A percentile compares a stretch with the other conserved stretches of the same genome.
Evolutionary conservation across 2,888 invertebrate species (phyloP).

Genomic region (Noctua fimbriata): DNA sequence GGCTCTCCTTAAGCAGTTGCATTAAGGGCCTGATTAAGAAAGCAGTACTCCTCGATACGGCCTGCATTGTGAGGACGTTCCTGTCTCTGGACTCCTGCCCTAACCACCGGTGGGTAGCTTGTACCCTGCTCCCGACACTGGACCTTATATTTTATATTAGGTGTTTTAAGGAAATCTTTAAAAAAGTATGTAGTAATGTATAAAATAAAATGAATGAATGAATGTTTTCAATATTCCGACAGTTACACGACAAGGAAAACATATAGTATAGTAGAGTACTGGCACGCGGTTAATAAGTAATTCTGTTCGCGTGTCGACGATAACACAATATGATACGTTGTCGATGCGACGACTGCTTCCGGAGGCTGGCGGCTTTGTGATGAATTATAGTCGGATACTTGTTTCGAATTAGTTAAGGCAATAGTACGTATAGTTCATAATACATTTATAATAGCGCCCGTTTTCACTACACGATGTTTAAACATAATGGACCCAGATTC

Average conservation of each 20-base stretch:
- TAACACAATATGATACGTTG: not conserved
- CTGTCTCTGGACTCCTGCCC: too few relatives aligned
- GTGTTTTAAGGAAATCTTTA: too few relatives aligned
- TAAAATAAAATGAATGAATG: too few relatives aligned
- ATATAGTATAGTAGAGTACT: not conserved
- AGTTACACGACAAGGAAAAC: not conserved
- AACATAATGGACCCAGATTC: not conserved
- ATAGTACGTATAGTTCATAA: not conserved
- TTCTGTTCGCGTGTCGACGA: conserved; percentile 8
- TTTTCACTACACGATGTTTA: not conserved
- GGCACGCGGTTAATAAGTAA: not conserved
- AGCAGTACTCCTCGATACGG: too few relatives aligned
- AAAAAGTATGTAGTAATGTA: too few relatives aligned
- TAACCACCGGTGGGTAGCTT: too few relatives aligned
- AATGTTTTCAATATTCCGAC: not conserved
- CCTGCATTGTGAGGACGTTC: too few relatives aligned
- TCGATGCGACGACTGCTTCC: not conserved
- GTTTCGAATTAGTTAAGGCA: not conserved
- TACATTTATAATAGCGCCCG: not conserved
- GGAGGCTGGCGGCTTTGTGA: not conserved
- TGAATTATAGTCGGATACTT: not conserved
- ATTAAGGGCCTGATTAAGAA: too few relatives aligned
- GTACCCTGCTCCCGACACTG: too few relatives aligned
- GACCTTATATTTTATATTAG: too few relatives aligned
- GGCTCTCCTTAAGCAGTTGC: too few relatives aligned